These are phyloP conservation scores for Pseudobourletiella spinata DNA, from an alignment of 1,140 invertebrate species.

Conservation along the genomic window DNA sequence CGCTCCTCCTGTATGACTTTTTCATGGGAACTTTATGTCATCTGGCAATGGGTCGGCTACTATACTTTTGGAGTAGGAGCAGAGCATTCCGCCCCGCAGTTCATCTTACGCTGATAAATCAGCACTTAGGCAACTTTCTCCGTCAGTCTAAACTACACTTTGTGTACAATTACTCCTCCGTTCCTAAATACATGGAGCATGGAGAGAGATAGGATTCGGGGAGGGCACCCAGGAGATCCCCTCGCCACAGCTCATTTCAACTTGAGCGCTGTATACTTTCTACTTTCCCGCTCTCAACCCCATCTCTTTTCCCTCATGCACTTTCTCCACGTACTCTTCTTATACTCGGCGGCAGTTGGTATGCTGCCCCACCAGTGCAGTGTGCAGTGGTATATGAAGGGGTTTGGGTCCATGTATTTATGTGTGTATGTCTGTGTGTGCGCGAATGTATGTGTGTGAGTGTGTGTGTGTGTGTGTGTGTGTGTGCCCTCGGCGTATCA, in stretches of 20 bases:
- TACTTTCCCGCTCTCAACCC: neutral
- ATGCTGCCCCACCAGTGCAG: neutral
- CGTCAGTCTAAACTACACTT: neutral
- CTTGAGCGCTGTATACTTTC: neutral
- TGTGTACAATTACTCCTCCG: neutral
- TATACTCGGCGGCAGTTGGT: neutral
- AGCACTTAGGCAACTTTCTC: neutral
- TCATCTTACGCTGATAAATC: neutral
- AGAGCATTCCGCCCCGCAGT: too few relatives aligned
- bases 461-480: neutral
- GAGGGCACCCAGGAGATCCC: neutral
- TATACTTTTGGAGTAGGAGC: too few relatives aligned
- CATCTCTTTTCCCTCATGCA: neutral
- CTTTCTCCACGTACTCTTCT: neutral
- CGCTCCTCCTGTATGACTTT: too few relatives aligned
- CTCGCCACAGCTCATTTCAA: conserved; percentile 3
- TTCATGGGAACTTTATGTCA: too few relatives aligned
- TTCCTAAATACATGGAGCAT: neutral
- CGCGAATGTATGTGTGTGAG: neutral
- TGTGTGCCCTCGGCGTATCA: neutral
- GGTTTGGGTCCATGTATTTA: neutral
- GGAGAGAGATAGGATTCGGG: neutral
- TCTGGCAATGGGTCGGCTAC: too few relatives aligned
- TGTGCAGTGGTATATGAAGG: neutral
- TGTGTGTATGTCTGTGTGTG: neutral